phyloP scores from a whole-genome alignment of 2,888 invertebrate genomes.

The Ornithoptera alexandrae region DNA sequence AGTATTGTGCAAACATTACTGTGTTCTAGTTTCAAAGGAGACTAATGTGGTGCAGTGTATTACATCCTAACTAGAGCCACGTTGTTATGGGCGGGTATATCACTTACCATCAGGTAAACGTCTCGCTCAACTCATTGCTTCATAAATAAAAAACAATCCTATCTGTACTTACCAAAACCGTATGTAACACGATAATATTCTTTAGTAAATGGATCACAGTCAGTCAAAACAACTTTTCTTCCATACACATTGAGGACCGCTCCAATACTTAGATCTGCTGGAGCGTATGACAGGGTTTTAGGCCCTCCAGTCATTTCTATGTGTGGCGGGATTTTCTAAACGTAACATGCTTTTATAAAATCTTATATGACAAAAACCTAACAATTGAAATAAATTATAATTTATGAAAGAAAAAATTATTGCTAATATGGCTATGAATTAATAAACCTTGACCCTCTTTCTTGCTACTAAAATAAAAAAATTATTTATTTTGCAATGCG shows the following conservation, averaged over 20 bases:
- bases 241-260: constrained; percentile 90
- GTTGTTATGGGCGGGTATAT: too few species aligned
- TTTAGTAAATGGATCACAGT: constrained; percentile 92
- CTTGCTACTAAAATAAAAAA: neutral
- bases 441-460: neutral
- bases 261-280: constrained; percentile 90
- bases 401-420: neutral
- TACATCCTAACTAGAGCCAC: too few species aligned
- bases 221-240: constrained; percentile 87
- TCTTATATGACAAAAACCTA: neutral
- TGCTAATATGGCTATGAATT: neutral
- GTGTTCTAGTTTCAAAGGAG: too few species aligned
- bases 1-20: too few species aligned
- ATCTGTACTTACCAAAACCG: constrained; percentile 73
- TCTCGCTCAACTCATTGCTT: neutral
- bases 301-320: constrained; percentile 71
- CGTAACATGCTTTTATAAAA: constrained; percentile 20
- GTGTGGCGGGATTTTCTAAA: constrained; percentile 62
- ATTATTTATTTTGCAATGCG: too few species aligned
- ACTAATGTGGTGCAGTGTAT: too few species aligned
- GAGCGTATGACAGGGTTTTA: constrained; percentile 76
- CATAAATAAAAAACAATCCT: neutral
- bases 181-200: constrained; percentile 89
- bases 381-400: neutral
- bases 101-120: too few species aligned